These are phyloP conservation scores for Microtus pennsylvanicus DNA, from an alignment of 2,113 vertebrate genomes.

Conservation along the genomic window DNA sequence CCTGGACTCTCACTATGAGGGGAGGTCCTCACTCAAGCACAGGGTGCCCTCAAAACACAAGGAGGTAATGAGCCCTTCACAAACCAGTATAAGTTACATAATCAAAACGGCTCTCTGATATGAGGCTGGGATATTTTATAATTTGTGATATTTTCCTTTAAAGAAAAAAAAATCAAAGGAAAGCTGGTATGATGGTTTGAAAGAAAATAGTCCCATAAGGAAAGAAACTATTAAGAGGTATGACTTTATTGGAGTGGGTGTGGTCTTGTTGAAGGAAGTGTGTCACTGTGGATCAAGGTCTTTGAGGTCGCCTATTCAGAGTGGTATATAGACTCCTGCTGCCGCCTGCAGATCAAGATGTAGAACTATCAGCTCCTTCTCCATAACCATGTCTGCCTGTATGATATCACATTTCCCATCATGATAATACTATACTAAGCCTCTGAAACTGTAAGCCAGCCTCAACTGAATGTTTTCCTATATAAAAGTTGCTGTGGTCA, in stretches of 20 bases:
- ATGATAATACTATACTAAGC: neutral
- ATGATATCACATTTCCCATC: neutral
- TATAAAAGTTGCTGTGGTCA: neutral
- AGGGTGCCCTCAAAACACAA: neutral
- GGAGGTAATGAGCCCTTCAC: slow-evolving; percentile 26
- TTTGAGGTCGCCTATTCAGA: neutral
- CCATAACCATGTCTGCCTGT: neutral
- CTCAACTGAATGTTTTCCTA: neutral
- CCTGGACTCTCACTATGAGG: neutral
- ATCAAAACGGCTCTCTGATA: neutral
- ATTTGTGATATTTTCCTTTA: slow-evolving; percentile 8
- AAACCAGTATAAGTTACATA: slow-evolving; percentile 5
- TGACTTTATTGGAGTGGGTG: neutral
- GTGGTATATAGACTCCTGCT: neutral
- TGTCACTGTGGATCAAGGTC: neutral
- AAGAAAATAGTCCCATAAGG: neutral
- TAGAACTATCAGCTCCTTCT: neutral
- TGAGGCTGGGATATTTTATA: neutral
- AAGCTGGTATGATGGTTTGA: neutral
- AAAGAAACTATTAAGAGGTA: neutral
- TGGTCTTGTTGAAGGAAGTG: neutral
- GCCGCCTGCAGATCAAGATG: neutral
- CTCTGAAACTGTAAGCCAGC: neutral
- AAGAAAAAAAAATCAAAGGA: neutral
- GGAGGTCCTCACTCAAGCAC: neutral